Base-by-base conservation (phyloP, 2,888 invertebrate species). In the Drosophila austrosaltans region DNA sequence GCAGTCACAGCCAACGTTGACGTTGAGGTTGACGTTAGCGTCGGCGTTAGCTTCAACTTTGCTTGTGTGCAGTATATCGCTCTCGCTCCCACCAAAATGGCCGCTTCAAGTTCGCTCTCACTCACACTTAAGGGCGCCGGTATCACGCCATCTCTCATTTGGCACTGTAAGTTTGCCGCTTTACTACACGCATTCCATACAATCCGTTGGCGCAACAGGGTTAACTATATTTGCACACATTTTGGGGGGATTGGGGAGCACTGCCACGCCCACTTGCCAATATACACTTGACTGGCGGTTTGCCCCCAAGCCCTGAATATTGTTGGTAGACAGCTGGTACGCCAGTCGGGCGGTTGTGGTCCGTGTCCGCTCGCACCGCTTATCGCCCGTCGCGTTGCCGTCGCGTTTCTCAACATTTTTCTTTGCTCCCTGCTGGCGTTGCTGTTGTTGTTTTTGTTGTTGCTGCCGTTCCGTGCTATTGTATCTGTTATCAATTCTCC, bases 51-150 rank as follows among this genome's bases (percentile, higher is more conserved):
- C 63, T 44, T 53, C 20, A 22, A 22, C 12, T 22, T 44, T 48
- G 20, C 16, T 48, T 25, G 48, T 48, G 48, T 48, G 48, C 48
- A 25, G 25, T 48, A 30, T 70, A 63, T 77, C 77, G 76, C 65
- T 61, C 82, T 89, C 89, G 78, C 87, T 91, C 82, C 77, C 83
- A 88, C 87, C 88, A 91, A 91, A 87, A 91, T 91, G 90, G 91
- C 86, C 84, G 67, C 62, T 32, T 8, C 63, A 59, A 42, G 56
- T 73, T 59, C 73, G 44, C 79, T 79, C 78, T 64, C 77, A 39
- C 77, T 78, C 20, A 32, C 76, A n/a, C 78, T 8, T 10, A 48
- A 69, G 54, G 30, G 32, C 16, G 6, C 2, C n/a, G 30, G 10
- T 57, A 53, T 32, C 25, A 60, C 42, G 62, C 60, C 6, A 64